Conservation (phyloP, 2,797 vertebrate species). For the Luscinia luscinia region DNA sequence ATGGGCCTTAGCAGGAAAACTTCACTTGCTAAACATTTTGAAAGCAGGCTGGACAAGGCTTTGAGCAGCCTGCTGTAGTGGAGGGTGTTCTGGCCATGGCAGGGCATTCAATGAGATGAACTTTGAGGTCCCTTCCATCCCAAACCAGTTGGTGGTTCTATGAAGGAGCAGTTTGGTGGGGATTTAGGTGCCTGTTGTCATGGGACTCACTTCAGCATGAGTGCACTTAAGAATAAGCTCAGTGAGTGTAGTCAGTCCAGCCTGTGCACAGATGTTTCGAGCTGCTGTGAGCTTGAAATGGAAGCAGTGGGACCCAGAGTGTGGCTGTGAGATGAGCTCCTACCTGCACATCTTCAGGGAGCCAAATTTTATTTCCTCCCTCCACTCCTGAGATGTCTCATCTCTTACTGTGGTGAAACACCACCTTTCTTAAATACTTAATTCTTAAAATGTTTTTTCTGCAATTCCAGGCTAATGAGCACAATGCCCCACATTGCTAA, state of each 20-base stretch:
- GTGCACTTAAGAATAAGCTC: neutral
- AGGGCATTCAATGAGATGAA: fast-evolving
- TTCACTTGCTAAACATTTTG: neutral
- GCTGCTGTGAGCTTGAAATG: neutral
- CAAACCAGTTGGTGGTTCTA: fast-evolving
- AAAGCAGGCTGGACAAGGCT: neutral
- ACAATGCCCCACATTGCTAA: neutral
- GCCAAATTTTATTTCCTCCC: neutral
- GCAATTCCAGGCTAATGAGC: neutral
- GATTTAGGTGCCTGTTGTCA: neutral
- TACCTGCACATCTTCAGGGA: neutral
- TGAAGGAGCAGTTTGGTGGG: fast-evolving
- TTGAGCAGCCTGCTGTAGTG: neutral
- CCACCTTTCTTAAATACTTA: neutral
- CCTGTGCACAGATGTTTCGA: neutral
- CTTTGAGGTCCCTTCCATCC: neutral
- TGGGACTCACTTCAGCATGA: neutral
- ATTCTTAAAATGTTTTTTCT: neutral
- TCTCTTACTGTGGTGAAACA: neutral
- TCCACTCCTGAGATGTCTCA: neutral
- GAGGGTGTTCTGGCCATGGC: neutral
- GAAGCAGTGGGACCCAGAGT: neutral
- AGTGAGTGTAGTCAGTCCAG: fast-evolving
- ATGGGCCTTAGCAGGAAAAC: neutral
- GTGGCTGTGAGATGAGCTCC: neutral